Evolutionary conservation across 1,140 invertebrate species (phyloP), one percentile per base, ranked within the genome.

Genomic region (Delia radicum): DNA sequence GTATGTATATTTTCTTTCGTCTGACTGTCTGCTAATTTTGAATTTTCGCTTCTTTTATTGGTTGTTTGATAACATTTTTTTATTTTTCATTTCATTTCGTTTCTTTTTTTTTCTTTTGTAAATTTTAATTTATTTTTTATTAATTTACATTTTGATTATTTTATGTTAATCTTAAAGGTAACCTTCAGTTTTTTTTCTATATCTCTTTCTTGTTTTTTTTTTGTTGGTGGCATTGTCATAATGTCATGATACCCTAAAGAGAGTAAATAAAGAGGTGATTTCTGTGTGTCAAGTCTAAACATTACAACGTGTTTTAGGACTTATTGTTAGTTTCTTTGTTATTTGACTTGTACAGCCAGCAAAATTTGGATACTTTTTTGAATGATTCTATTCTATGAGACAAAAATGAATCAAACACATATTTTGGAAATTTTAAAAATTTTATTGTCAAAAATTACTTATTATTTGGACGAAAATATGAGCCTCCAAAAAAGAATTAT

Each of bases 171-270:
- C 48, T 55, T 55, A 55, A 55, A 55, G 65, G 65, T 69, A 69
- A 69, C 65, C 65, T 69, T 69, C 65, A 69, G 65, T 69, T 37
- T 69, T 69, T 8, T 69, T 69, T 69, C 65, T 33, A n/a, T n/a
- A n/a, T n/a, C n/a, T n/a, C n/a, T n/a, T n/a, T n/a, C n/a, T n/a
- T n/a, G n/a, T n/a, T n/a, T n/a, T 21, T 69, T 13, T 31, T 33
- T 69, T n/a, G n/a, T 28, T 28, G 15, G 63, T 69, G 65, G 65
- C 65, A 69, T 69, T 69, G 29, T 18, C 65, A 21, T 69, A 8
- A 33, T 24, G 65, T 31, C 63, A 31, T 69, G 29, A 18, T n/a
- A 69, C 37, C 24, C 37, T 24, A 10, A 31, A 33, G 29, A 7
- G 65, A 24, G 29, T 3, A 10, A 67, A 31, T 29, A 33, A 28